phyloP scores from a whole-genome alignment of 1,140 invertebrate species.

The Stegodyphus dumicola region DNA sequence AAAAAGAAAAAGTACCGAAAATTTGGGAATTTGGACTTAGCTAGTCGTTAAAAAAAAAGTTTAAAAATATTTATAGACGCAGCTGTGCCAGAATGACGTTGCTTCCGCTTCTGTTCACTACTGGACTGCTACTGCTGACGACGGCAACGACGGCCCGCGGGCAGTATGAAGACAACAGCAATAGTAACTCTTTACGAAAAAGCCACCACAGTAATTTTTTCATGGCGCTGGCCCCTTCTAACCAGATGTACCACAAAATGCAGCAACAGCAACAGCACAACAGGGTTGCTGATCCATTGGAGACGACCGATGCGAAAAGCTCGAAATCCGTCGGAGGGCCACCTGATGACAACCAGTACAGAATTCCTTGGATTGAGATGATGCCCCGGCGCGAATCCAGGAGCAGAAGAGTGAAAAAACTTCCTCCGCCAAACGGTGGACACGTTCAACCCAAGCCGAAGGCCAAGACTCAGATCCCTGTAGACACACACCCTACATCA shows the following conservation, averaged over 20 bases:
- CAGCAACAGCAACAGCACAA: neutral
- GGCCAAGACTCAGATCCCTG: constrained; percentile 33
- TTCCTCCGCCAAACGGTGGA: constrained; percentile 11
- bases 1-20: neutral
- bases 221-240: constrained; percentile 13
- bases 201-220: constrained; percentile 28
- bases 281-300: neutral
- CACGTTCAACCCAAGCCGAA: constrained; percentile 23
- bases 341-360: constrained; percentile 24
- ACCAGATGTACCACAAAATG: constrained; percentile 17
- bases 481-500: constrained; percentile 20
- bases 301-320: neutral
- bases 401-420: constrained; percentile 36
- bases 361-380: constrained; percentile 38
- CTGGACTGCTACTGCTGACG: neutral
- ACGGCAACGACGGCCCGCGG: neutral
- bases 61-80: neutral
- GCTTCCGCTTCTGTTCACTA: neutral
- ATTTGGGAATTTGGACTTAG: neutral
- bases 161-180: constrained; percentile 18
- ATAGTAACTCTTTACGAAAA: neutral
- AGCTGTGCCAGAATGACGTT: neutral
- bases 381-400: constrained; percentile 30
- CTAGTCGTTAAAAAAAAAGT: neutral
- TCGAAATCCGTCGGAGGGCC: neutral